A percentile compares a stretch with the other conserved stretches of the same genome.
Conservation (phyloP, 2,888 invertebrate species). For the Ormyrus thymus region DNA sequence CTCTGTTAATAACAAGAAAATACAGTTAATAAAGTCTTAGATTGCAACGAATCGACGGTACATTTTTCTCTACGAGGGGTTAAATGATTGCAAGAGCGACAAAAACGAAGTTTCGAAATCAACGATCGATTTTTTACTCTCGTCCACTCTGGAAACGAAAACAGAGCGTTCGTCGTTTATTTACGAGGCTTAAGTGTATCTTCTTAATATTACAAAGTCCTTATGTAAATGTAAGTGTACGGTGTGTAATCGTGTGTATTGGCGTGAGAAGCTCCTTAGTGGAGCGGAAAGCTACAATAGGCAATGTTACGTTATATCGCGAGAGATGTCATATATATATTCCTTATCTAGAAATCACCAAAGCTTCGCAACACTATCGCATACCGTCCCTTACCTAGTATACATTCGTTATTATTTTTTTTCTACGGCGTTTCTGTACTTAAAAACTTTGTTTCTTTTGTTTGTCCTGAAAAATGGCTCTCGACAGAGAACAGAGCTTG, state of each 20-base stretch:
- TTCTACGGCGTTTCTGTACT: neutral
- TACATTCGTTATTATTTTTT: conserved; percentile 2
- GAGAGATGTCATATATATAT: conserved; percentile 27
- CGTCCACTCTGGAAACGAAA: neutral
- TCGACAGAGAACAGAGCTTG: conserved; percentile 37
- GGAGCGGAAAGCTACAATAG: conserved; percentile 35
- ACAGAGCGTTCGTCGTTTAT: neutral
- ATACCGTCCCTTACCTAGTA: neutral
- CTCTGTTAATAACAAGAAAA: conserved; percentile 14
- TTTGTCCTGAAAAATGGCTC: conserved; percentile 3
- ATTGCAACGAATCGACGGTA: neutral
- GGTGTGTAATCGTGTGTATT: conserved; percentile 27
- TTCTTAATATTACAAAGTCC: conserved; percentile 36
- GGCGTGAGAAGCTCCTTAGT: conserved; percentile 10
- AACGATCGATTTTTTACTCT: conserved; percentile 1
- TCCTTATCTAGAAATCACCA: conserved; percentile 10
- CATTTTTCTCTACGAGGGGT: neutral
- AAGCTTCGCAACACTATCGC: neutral
- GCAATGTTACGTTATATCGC: conserved; percentile 41
- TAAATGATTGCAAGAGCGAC: neutral
- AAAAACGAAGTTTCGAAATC: neutral
- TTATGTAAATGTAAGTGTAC: conserved; percentile 28
- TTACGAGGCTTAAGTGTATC: conserved; percentile 30
- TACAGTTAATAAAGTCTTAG: conserved; percentile 13
- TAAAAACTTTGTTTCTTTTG: neutral